Evolutionary conservation across 2,797 vertebrate genomes (phyloP).

Genomic region (Bryconaethiops microstoma): DNA sequence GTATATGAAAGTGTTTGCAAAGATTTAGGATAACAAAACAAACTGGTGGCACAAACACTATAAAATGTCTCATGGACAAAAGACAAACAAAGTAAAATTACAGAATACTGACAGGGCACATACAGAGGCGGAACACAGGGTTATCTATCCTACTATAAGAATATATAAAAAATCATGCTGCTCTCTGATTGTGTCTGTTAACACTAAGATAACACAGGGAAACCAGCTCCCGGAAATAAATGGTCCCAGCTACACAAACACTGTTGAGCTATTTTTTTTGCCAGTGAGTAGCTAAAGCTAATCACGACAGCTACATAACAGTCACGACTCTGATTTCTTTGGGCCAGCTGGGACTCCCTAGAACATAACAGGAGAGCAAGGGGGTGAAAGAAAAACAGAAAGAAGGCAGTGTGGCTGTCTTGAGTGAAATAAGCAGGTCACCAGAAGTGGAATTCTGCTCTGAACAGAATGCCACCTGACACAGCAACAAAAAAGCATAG

Average conservation of each 20-base stretch:
- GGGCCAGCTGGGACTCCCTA: conserved; percentile 5
- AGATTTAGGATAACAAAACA: conserved; percentile 34
- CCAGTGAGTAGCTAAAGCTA: background rate
- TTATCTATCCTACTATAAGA: conserved; percentile 7
- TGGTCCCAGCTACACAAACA: conserved; percentile 6
- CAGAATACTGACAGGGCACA: conserved; percentile 34
- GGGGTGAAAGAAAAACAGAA: background rate
- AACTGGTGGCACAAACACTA: conserved; percentile 1
- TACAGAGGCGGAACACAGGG: background rate
- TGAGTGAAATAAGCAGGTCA: conserved; percentile 53
- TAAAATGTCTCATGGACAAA: conserved; percentile 24
- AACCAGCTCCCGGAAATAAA: conserved; percentile 41
- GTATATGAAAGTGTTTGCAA: background rate
- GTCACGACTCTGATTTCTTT: conserved; percentile 14
- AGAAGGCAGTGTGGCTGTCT: conserved; percentile 47
- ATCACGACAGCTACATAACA: conserved; percentile 5
- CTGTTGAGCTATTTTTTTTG: conserved; percentile 12
- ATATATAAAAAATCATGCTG: conserved; percentile 22
- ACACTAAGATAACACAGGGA: conserved; percentile 22
- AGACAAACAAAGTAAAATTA: background rate
- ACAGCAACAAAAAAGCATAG: background rate
- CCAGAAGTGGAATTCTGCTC: background rate
- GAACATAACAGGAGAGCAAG: background rate
- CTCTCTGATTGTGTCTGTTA: conserved; percentile 24
- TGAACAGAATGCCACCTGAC: background rate